A percentile compares a stretch with the other conserved stretches of the same genome.
These are phyloP conservation scores for Xestia sexstrigata DNA, from an alignment of 2,888 invertebrate genomes.

Conservation along the genomic window DNA sequence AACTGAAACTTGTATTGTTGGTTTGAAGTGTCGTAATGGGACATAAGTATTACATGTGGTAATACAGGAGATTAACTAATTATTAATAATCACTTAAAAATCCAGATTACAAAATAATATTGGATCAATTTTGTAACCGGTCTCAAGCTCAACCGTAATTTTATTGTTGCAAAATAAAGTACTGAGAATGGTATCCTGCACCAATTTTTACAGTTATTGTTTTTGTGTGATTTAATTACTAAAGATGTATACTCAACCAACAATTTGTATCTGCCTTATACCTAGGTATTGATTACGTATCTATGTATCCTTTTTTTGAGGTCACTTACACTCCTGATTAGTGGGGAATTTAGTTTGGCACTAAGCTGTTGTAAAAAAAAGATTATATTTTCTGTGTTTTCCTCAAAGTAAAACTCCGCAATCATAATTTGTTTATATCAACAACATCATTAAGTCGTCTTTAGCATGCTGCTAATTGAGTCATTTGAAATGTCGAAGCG, in stretches of 20 bases:
- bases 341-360: neutral
- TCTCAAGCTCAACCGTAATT: neutral
- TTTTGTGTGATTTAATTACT: neutral
- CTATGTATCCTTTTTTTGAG: neutral
- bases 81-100: constrained; percentile 15
- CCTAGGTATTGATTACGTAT: neutral
- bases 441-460: constrained; percentile 14
- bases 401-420: neutral
- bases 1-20: constrained; percentile 19
- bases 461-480: neutral
- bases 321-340: neutral
- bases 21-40: constrained; percentile 5
- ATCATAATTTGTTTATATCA: neutral
- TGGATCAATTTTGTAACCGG: constrained; percentile 3
- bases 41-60: constrained; percentile 2
- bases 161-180: constrained; percentile 13
- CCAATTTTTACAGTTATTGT: neutral
- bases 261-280: neutral
- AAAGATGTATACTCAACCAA: neutral
- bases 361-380: neutral
- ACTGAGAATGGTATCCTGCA: neutral
- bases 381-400: neutral
- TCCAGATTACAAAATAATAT: constrained; percentile 22
- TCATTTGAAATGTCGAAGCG: neutral
- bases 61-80: constrained; percentile 10